These are phyloP conservation scores for Paratilapia polleni DNA, from an alignment of 2,113 vertebrate genomes.

Conservation along the genomic window DNA sequence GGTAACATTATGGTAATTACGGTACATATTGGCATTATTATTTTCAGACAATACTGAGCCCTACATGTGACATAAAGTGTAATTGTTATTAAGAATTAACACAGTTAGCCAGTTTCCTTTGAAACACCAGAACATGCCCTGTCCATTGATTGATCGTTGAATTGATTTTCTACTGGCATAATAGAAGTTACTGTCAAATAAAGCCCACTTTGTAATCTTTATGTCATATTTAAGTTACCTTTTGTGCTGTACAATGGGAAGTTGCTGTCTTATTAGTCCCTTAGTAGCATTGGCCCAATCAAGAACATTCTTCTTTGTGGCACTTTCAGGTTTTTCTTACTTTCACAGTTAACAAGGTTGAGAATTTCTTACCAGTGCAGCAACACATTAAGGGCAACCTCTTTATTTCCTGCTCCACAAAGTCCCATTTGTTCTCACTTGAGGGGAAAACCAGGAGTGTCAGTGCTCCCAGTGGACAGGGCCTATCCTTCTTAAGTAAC, in stretches of 20 bases:
- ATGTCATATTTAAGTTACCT: neutral
- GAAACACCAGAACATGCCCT: neutral
- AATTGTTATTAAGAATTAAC: neutral
- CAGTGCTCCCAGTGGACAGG: slow-evolving; percentile 33
- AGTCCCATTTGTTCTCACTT: slow-evolving; percentile 45
- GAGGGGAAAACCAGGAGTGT: slow-evolving; percentile 17
- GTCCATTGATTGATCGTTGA: neutral
- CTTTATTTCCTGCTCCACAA: slow-evolving; percentile 46
- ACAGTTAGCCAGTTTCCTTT: neutral
- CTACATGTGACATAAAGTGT: neutral
- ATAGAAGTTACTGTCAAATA: neutral
- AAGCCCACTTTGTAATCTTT: slow-evolving; percentile 8
- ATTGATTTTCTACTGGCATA: neutral
- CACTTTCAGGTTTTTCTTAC: slow-evolving; percentile 34
- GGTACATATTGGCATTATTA: neutral
- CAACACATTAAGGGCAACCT: slow-evolving; percentile 55
- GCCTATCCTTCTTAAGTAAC: slow-evolving; percentile 54
- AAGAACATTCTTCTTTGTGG: slow-evolving; percentile 19
- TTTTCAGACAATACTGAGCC: neutral
- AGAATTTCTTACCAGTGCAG: slow-evolving; percentile 31
- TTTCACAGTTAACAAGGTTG: slow-evolving; percentile 18
- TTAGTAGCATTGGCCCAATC: slow-evolving; percentile 1
- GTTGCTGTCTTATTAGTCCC: slow-evolving; percentile 23
- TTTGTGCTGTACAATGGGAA: neutral
- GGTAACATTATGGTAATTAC: neutral